Base-by-base conservation (phyloP, 23 tunicate genomes). In the Corella eumyota region DNA sequence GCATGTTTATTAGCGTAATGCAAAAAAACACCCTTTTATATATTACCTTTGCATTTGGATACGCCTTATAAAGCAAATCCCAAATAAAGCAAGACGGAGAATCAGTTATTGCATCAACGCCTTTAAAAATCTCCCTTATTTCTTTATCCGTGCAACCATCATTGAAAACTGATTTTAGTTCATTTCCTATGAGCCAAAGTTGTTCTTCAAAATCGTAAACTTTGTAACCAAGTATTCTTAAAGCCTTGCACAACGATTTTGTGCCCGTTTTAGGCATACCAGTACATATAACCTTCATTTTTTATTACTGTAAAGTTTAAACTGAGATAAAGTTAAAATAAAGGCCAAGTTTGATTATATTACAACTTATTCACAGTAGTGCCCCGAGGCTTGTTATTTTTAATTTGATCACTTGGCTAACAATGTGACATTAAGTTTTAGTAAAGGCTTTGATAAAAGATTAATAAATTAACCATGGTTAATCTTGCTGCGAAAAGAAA, bases 51-150 rank as follows among this genome's bases (percentile, higher is more conserved):
- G 90, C 73, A 29, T 80, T 74, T 11, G 90, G 90, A 64, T 56
- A 80, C 5, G 79, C 90, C 57, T 65, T 36, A 4, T 34, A 26
- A 0, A 80, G 19, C 51, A 72, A 79, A 36, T 80, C 90, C 73
- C 67, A 80, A 9, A 72, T 25, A 57, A 48, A 23, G 35, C 71
- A 61, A n/a, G 62, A 72, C 0, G 90, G 90, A 2, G 58, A 13
- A 57, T 80, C 90, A 24, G 90, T 72, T 6, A 80, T 69, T 19
- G 90, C 90, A 46, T 80, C 90, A 3, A 80, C 73, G 29, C 49
- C 79, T 47, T 66, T 38, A 27, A 56, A 72, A 15, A 80, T 72
- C 15, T 57, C 25, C 33, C 52, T 3, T 4, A 71, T 22, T 28
- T 80, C 75, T 27, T 80, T 79, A 6, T 38, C 38, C 17, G 79